A percentile compares a stretch with the other conserved stretches of the same genome.
phyloP scores from a whole-genome alignment of 1,140 invertebrate species.

The Drosophila aff. region DNA sequence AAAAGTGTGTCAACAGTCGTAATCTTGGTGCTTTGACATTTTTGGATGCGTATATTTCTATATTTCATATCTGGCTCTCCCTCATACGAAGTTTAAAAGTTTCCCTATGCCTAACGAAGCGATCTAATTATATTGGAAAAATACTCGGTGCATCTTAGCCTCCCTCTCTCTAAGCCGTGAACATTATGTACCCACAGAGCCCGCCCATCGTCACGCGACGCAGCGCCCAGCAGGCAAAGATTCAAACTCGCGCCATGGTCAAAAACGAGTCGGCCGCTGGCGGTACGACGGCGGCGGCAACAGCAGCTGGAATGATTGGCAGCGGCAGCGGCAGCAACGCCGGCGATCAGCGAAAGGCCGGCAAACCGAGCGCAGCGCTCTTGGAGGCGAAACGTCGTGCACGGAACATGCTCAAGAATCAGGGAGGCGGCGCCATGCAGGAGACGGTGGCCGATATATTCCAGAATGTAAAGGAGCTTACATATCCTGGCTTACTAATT shows the following conservation, averaged over 20 bases:
- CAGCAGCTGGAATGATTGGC: conserved; percentile 44
- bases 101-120: not conserved
- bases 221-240: conserved; percentile 87
- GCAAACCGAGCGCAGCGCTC: conserved; percentile 86
- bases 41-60: not conserved
- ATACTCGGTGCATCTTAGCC: not conserved
- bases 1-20: conserved; percentile 1
- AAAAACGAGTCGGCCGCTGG: conserved; percentile 60
- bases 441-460: conserved; percentile 86
- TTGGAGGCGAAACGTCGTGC: conserved; percentile 87
- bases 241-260: conserved; percentile 87
- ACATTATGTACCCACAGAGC: conserved; percentile 50
- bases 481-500: not conserved
- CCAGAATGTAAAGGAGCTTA: conserved; percentile 86
- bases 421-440: conserved; percentile 62
- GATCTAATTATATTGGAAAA: not conserved
- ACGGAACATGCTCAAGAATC: conserved; percentile 86
- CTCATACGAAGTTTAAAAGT: not conserved
- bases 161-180: not conserved
- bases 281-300: conserved; percentile 46
- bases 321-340: conserved; percentile 11
- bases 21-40: not conserved
- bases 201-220: conserved; percentile 86
- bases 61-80: not conserved
- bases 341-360: conserved; percentile 25